Evolutionary conservation across 2,797 vertebrate genomes (phyloP).

Genomic region (Chanos chanos): DNA sequence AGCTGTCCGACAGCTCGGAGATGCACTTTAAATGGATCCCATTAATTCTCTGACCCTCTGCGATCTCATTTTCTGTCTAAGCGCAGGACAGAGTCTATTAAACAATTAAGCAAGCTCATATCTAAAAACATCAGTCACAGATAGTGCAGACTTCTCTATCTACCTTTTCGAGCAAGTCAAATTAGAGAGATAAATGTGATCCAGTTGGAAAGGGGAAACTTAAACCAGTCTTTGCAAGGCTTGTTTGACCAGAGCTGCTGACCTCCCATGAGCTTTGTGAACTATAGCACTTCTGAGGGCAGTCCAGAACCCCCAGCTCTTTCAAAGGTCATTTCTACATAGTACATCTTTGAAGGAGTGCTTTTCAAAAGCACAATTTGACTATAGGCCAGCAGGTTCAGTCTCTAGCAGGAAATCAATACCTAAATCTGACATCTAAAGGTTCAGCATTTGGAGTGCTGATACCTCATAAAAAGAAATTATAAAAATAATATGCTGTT

Average conservation of each 20-base stretch:
- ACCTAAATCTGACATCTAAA: constrained; percentile 45
- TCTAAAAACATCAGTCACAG: no score
- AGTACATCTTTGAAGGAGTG: constrained; percentile 47
- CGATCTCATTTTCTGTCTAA: constrained; percentile 48
- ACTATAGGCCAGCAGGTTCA: constrained; percentile 34
- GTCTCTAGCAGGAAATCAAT: constrained; percentile 39
- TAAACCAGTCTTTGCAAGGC: constrained; percentile 18
- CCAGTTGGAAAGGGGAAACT: no score
- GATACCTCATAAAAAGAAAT: constrained; percentile 16
- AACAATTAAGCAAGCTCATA: not conserved
- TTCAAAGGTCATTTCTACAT: constrained; percentile 47
- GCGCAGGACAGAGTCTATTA: constrained; percentile 17
- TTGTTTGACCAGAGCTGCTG: not conserved
- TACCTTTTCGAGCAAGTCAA: no score
- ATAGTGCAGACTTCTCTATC: no score
- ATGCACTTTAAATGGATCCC: constrained; percentile 24
- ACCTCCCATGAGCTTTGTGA: constrained; percentile 27
- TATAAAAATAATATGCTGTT: constrained; percentile 3
- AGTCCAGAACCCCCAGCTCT: constrained; percentile 17
- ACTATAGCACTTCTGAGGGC: constrained; percentile 37
- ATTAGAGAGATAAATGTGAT: no score
- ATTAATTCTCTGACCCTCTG: constrained; percentile 12
- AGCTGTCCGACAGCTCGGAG: constrained; percentile 32
- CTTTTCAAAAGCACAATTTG: constrained; percentile 41
- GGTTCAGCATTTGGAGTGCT: constrained; percentile 26